Conservation (phyloP, 2,113 vertebrate species). For the Pongo pygmaeus region DNA sequence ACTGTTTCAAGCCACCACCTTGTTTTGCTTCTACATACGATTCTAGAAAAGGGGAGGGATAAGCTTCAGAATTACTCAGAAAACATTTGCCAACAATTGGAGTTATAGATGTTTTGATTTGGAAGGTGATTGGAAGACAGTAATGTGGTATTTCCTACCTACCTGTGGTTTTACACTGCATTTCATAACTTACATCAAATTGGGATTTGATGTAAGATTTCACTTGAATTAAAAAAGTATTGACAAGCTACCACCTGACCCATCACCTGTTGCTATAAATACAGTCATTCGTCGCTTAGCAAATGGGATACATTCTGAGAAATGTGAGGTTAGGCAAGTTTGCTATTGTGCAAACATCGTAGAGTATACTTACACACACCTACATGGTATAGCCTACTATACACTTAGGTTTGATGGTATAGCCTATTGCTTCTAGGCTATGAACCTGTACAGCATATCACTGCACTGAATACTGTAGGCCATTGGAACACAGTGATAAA, state of each 20-base stretch:
- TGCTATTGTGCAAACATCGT: too few species aligned
- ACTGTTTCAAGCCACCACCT: background rate
- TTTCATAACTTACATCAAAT: background rate
- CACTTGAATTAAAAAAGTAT: background rate
- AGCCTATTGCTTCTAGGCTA: too few species aligned
- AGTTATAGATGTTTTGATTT: background rate
- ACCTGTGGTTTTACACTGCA: background rate
- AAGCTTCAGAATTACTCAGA: background rate
- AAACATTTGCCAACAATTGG: background rate
- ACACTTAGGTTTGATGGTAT: too few species aligned
- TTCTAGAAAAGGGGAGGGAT: background rate
- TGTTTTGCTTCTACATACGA: background rate
- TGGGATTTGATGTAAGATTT: background rate
- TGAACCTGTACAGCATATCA: too few species aligned
- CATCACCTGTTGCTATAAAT: background rate
- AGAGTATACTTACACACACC: too few species aligned
- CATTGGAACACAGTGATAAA: too few species aligned
- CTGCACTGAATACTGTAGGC: too few species aligned
- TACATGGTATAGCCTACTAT: too few species aligned
- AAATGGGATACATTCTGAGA: too few species aligned
- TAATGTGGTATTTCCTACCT: background rate
- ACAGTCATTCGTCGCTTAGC: too few species aligned
- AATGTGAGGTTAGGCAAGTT: too few species aligned
- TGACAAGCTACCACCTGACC: background rate
- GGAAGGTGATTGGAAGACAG: background rate